Evolutionary conservation across 1,140 invertebrate species (phyloP).

Genomic region (Musca domestica): DNA sequence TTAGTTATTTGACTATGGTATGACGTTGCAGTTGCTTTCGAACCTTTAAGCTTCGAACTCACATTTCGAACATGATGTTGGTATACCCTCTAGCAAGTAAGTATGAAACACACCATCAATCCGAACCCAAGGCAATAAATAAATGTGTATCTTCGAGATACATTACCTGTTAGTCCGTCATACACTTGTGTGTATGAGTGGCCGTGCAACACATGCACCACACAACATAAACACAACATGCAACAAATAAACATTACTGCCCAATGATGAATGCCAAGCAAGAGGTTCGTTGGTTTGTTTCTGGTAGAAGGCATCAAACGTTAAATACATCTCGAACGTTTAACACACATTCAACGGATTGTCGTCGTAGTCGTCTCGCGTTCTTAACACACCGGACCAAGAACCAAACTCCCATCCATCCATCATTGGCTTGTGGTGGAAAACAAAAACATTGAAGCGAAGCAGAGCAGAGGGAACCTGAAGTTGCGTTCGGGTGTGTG

Average conservation of each 20-base stretch:
- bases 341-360: constrained; percentile 9
- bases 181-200: neutral
- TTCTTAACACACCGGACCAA: no score
- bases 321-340: constrained; percentile 7
- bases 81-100: no score
- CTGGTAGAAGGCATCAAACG: neutral
- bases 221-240: constrained; percentile 11
- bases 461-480: no score
- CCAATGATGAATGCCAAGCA: no score
- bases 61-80: no score
- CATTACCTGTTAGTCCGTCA: neutral
- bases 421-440: neutral
- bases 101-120: no score
- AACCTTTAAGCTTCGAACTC: neutral
- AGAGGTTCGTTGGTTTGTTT: no score
- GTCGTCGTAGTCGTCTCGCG: neutral
- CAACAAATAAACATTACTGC: no score
- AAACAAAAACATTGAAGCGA: neutral
- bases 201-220: neutral
- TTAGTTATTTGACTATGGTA: no score
- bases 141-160: constrained; percentile 7
- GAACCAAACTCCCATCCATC: neutral
- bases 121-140: neutral
- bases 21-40: no score
- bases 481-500: neutral